Evolutionary conservation across 2,113 vertebrate species (phyloP), one percentile per base, ranked within the genome.

Genomic region (Salvelinus alpinus): DNA sequence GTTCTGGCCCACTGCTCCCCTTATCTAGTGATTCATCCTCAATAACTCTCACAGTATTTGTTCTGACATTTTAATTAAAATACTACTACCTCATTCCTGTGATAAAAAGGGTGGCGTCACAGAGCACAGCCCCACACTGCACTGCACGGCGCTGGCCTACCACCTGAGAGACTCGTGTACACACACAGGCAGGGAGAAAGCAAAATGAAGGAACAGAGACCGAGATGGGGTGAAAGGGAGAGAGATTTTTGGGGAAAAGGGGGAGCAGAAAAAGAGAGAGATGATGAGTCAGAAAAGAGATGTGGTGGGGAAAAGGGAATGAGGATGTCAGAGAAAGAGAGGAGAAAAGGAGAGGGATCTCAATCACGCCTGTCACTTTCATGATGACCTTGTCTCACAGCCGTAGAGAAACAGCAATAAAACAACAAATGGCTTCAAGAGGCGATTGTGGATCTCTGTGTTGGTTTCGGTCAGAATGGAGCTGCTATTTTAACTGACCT

Each of bases 51-150:
- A 93, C 94, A 95, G 93, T 95, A 96, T 95, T 95, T 95, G 93
- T 94, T 95, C 95, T 96, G 95, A 96, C 94, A 96, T 95, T 96
- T 96, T 95, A 96, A 96, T 96, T 96, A 96, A 95, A 96, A 95
- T 94, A 96, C 92, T 94, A 94, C 93, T 94, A 94, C 92, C 94
- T 94, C 94, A 94, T 94, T 93, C 92, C 95, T 95, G 93, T 95
- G 94, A 94, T 94, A 95, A 95, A 92, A 92, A 90, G 84, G 88
- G 81, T 84, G 91, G 79, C 75, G 76, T 78, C 54, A 71, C 71
- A 51, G 74, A 79, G 73, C 12, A 54, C 16, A 18, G 51, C 51
- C 51, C 51, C 51, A 18, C 51, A 18, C 13, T 5, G 14, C 48
- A 51, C 48, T 51, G 51, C 51, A 54, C 51, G 16, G 38, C 38